Conservation (phyloP, 2,113 vertebrate species). For the Gadus macrocephalus region DNA sequence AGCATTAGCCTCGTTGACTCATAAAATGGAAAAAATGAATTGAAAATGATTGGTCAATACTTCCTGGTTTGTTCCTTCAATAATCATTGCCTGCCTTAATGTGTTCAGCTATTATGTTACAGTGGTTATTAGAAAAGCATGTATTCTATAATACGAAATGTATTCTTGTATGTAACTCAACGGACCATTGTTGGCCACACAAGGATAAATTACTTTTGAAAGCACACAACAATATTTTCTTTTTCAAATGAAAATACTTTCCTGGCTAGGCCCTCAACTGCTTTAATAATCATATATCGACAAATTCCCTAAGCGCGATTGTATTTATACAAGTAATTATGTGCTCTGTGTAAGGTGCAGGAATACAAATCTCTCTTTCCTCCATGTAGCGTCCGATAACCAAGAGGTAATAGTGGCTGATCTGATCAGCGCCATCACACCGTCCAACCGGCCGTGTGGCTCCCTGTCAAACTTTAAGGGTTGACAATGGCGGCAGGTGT, state of each 20-base stretch:
- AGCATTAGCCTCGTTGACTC: conserved; percentile 58
- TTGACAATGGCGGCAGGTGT: conserved; percentile 76
- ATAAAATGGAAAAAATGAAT: conserved; percentile 47
- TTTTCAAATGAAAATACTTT: conserved; percentile 46
- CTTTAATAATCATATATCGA: conserved; percentile 33
- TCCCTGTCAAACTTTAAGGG: conserved; percentile 61
- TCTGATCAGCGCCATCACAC: conserved; percentile 32
- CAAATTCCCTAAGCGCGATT: conserved; percentile 13
- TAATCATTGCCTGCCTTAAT: conserved; percentile 63
- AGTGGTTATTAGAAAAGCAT: too few relatives aligned
- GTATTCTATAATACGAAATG: too few relatives aligned
- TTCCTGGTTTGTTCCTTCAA: conserved; percentile 63
- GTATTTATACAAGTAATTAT: too few relatives aligned
- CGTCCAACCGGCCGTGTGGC: conserved; percentile 67
- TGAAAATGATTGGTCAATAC: conserved; percentile 64
- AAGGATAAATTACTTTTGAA: conserved; percentile 16
- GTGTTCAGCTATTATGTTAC: conserved; percentile 45
- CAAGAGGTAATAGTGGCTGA: too few relatives aligned
- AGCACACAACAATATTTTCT: conserved; percentile 37
- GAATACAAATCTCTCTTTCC: too few relatives aligned
- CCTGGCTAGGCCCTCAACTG: conserved; percentile 36
- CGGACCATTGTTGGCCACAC: too few relatives aligned
- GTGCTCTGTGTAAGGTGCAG: too few relatives aligned
- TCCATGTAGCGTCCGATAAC: too few relatives aligned
- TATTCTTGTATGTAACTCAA: too few relatives aligned